Percentiles rank a stretch among this genome's conserved stretches.
Conservation (phyloP, 2,888 invertebrate genomes). For the Nemoura dubitans region DNA sequence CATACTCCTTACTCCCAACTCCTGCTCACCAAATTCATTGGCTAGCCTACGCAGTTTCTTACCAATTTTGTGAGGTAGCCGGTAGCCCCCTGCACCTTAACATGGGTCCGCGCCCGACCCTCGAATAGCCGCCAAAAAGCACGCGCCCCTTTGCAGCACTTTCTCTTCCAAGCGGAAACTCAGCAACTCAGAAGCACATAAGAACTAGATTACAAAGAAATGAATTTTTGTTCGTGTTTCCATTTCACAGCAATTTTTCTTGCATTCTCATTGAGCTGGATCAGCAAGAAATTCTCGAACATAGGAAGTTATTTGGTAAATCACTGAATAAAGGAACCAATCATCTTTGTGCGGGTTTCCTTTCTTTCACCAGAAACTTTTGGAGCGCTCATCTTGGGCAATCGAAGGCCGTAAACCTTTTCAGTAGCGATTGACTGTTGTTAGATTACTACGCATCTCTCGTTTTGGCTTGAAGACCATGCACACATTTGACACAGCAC, state of each 20-base stretch:
- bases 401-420: constrained; percentile 4
- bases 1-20: too few relatives aligned
- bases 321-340: constrained; percentile 12
- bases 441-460: not conserved
- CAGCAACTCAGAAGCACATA: not conserved
- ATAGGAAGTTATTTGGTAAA: not conserved
- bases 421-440: not conserved
- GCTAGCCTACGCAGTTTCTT: too few relatives aligned
- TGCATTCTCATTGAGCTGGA: not conserved
- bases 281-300: not conserved
- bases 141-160: too few relatives aligned
- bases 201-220: not conserved
- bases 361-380: not conserved
- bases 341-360: not conserved
- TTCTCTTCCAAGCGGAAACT: too few relatives aligned
- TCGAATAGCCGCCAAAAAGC: too few relatives aligned
- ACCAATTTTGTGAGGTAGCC: too few relatives aligned
- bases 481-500: not conserved
- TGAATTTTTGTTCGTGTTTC: not conserved
- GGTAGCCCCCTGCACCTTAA: too few relatives aligned
- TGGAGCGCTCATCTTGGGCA: not conserved
- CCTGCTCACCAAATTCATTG: too few relatives aligned
- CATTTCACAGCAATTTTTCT: not conserved
- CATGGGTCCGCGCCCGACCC: too few relatives aligned
- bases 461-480: not conserved